These are phyloP conservation scores for Strigamia maritima DNA, from an alignment of 2,888 invertebrate species.

Conservation along the genomic window DNA sequence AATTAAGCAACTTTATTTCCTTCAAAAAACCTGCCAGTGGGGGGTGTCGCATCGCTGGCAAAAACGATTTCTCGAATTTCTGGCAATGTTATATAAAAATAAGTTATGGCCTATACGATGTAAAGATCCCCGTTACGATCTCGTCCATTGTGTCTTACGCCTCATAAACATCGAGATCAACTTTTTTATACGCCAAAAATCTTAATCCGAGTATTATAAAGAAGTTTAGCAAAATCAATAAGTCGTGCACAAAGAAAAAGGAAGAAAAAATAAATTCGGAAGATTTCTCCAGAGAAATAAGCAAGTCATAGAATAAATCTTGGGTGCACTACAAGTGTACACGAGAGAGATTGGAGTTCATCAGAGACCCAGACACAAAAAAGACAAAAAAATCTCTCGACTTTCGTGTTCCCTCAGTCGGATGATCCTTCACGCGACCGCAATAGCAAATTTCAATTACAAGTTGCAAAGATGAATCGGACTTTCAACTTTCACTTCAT, in stretches of 20 bases:
- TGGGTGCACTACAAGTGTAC: constrained; percentile 22
- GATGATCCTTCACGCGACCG: not conserved
- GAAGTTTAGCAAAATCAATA: constrained; percentile 16
- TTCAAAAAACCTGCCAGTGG: not conserved
- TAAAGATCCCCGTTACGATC: not conserved
- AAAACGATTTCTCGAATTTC: not conserved
- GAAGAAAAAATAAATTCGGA: not conserved
- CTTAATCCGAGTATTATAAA: constrained; percentile 10
- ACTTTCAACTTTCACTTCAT: too few species aligned
- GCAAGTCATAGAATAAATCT: constrained; percentile 32
- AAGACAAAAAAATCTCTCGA: not conserved
- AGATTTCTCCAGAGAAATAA: constrained; percentile 19
- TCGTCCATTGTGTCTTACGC: constrained; percentile 10
- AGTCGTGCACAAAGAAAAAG: not conserved
- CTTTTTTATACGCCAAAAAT: constrained; percentile 8
- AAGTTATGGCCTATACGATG: not conserved
- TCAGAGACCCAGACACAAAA: not conserved
- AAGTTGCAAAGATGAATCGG: too few species aligned
- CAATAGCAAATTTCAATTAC: too few species aligned
- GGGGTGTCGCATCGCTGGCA: not conserved
- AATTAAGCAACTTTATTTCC: not conserved
- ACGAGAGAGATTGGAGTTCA: not conserved
- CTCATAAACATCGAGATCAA: constrained; percentile 1
- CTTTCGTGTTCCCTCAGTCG: not conserved
- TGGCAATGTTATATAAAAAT: not conserved